Percentiles rank a stretch among this genome's conserved stretches.
phyloP scores from a whole-genome alignment of 2,888 invertebrate species.

The Drosophila merina region DNA sequence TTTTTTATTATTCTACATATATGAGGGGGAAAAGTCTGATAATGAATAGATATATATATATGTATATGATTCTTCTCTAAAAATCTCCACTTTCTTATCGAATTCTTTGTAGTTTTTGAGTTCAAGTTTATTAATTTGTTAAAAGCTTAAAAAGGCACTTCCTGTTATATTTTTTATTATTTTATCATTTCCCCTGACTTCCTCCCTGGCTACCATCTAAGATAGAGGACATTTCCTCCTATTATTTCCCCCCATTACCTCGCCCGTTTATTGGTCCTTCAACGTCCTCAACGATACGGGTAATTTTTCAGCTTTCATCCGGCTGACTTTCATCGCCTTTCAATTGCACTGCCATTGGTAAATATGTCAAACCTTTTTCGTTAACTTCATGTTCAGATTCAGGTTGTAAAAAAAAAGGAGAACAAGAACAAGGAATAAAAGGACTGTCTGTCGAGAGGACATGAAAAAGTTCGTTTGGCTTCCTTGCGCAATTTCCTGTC shows the following conservation, averaged over 20 bases:
- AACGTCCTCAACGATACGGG: background rate
- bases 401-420: conserved; percentile 8
- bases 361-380: conserved; percentile 29
- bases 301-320: conserved; percentile 3
- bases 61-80: background rate
- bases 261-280: background rate
- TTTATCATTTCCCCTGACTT: too few species aligned
- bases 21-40: background rate
- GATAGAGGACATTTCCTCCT: too few species aligned
- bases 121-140: too few species aligned
- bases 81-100: too few species aligned
- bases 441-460: conserved; percentile 3
- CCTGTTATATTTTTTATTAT: too few species aligned
- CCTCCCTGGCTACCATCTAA: too few species aligned
- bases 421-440: background rate
- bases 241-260: too few species aligned
- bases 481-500: conserved; percentile 42
- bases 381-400: conserved; percentile 30
- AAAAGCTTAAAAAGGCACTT: too few species aligned
- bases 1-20: background rate
- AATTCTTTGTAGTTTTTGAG: too few species aligned
- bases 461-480: conserved; percentile 29
- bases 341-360: conserved; percentile 23
- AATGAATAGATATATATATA: background rate
- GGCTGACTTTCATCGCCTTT: conserved; percentile 6